A percentile compares a stretch with the other conserved stretches of the same genome.
These are phyloP conservation scores for Apamea crenata DNA, from an alignment of 2,888 invertebrate species.

Conservation along the genomic window DNA sequence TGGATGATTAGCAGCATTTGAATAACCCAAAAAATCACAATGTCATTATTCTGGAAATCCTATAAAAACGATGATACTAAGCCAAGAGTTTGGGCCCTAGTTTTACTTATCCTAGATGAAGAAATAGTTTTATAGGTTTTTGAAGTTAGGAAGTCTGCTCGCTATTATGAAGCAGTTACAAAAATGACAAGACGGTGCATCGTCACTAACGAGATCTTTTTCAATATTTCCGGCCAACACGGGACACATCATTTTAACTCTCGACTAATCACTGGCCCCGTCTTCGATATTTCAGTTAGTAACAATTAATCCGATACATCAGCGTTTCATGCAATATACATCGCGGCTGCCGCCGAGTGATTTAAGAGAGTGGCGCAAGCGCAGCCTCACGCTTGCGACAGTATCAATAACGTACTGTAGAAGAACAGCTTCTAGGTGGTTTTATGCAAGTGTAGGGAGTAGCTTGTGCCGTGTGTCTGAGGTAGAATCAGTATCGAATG, in stretches of 20 bases:
- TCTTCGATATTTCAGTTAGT: constrained; percentile 13
- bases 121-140: not conserved
- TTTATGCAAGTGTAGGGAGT: constrained; percentile 11
- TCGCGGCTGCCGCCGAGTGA: constrained; percentile 57
- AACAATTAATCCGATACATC: constrained; percentile 22
- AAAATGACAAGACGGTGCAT: not conserved
- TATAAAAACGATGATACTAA: no score
- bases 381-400: constrained; percentile 46
- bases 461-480: constrained; percentile 4
- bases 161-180: not conserved
- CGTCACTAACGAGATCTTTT: not conserved
- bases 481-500: not conserved
- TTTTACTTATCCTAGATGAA: not conserved
- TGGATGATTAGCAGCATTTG: not conserved
- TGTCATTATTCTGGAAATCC: not conserved
- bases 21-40: not conserved
- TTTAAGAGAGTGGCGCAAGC: constrained; percentile 64
- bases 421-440: constrained; percentile 25
- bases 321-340: constrained; percentile 60
- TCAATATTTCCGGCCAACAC: not conserved
- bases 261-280: not conserved
- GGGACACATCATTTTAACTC: not conserved
- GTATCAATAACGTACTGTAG: constrained; percentile 24
- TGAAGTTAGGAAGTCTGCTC: not conserved
- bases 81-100: not conserved